Evolutionary conservation across 2,888 invertebrate genomes (phyloP).

Genomic region (Sympetrum striolatum): DNA sequence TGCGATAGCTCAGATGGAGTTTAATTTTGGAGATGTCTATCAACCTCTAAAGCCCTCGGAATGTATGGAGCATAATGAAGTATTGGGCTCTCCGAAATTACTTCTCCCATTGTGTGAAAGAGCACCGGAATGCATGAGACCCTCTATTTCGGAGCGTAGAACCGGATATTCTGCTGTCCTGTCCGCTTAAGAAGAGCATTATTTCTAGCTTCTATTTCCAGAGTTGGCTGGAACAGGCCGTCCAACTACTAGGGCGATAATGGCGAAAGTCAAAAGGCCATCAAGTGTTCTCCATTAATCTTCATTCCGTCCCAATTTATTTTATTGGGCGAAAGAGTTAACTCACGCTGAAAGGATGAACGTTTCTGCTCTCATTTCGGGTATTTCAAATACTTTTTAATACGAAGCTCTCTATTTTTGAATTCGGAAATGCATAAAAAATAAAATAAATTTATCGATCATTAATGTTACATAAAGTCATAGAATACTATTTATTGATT

Average conservation of each 20-base stretch:
- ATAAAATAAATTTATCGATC: too few species aligned
- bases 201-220: background rate
- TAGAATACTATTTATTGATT: too few species aligned
- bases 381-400: too few species aligned
- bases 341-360: background rate
- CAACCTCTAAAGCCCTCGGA: too few species aligned
- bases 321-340: background rate
- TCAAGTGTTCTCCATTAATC: background rate
- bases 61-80: too few species aligned
- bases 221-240: background rate
- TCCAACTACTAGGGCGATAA: background rate
- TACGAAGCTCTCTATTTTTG: too few species aligned
- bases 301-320: background rate
- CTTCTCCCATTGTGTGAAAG: background rate
- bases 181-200: background rate
- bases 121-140: background rate
- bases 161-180: background rate
- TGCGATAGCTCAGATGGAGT: too few species aligned
- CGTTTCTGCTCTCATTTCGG: too few species aligned
- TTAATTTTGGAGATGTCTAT: too few species aligned
- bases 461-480: too few species aligned
- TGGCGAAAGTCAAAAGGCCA: background rate
- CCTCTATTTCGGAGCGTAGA: background rate
- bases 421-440: too few species aligned
- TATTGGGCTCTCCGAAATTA: background rate